A percentile compares a stretch with the other conserved stretches of the same genome.
These are phyloP conservation scores for Rhinogobio ventralis DNA, from an alignment of 2,797 vertebrate genomes.

Conservation along the genomic window DNA sequence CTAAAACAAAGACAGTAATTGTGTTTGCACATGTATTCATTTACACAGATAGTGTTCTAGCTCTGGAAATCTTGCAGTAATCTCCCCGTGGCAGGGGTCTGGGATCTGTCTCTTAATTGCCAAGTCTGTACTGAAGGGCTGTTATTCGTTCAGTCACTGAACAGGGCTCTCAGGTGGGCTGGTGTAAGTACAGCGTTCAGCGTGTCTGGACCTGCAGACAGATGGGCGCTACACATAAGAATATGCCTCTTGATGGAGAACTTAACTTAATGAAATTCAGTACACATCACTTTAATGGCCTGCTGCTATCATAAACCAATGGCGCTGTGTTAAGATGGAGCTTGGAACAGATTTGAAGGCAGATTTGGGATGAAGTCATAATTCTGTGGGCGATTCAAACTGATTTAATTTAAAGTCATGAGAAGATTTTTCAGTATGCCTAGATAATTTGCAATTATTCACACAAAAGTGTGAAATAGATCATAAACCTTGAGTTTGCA, in stretches of 20 bases:
- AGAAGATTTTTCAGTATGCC: background rate
- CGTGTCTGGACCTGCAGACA: slow-evolving; percentile 37
- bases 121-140: slow-evolving; percentile 14
- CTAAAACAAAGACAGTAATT: background rate
- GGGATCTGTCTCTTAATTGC: slow-evolving; percentile 41
- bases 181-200: slow-evolving; percentile 13
- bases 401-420: slow-evolving; percentile 5
- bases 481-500: background rate
- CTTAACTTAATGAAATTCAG: slow-evolving; percentile 50
- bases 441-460: background rate
- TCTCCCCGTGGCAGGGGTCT: background rate
- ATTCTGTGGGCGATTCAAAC: background rate
- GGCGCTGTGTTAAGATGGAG: slow-evolving; percentile 20
- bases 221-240: slow-evolving; percentile 40
- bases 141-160: slow-evolving; percentile 23
- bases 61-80: background rate
- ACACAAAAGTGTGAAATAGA: background rate
- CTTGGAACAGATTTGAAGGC: slow-evolving; percentile 12
- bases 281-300: slow-evolving; percentile 37
- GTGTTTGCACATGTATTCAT: background rate
- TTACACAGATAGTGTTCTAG: background rate
- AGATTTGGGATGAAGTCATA: slow-evolving; percentile 8
- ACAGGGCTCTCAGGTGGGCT: slow-evolving; percentile 28
- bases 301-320: slow-evolving; percentile 31
- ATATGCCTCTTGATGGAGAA: slow-evolving; percentile 47